Base-by-base conservation (phyloP, 2,113 vertebrate species). In the Myotis brandtii region DNA sequence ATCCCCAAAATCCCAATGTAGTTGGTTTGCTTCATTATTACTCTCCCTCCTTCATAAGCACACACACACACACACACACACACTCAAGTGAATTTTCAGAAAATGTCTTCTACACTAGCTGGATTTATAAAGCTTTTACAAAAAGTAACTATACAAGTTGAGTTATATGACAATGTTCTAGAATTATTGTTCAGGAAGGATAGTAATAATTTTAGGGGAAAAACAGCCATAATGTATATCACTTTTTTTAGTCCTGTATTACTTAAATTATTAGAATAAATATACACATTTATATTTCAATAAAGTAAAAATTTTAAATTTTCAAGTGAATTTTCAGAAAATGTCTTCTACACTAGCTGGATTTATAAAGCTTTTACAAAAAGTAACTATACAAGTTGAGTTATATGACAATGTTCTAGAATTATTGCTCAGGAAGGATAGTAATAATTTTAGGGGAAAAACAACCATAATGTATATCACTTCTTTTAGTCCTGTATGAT, bases 321-420 rank as follows among this genome's bases (percentile, higher is more conserved):
- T 84, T 87, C 32, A 87, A 27, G 56, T 16, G 9, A n/a, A 59
- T 76, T 89, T 93, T 75, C 27, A 67, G 25, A 50, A 86, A 77
- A 46, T 18, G 6, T 6, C 2, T 86, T 94, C 23, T 66, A 56
- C 25, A 30, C 5, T 77, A 50, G 12, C n/a, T 85, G n/a, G 43
- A 48, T 46, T 77, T 77, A 54, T 54, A 86, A 86, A 66, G 2
- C 14, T 70, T 92, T 84, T 30, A 84, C 10, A 6, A 25, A 16
- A 2, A 54, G 6, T 86, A 73, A 67, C 2, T 27, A 9, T 48
- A 70, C 1, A 62, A 79, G 79, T n/a, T 86, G 30, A 76, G 4
- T 20, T 77, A 27, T 30, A 34, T 37, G 4, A 59, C 52, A 73
- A 16, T 23, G 11, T 30, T 72, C 23, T 75, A 86, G 25, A 89